Conservation (phyloP, 1,140 invertebrate species). For the Drosophila watanabei region DNA sequence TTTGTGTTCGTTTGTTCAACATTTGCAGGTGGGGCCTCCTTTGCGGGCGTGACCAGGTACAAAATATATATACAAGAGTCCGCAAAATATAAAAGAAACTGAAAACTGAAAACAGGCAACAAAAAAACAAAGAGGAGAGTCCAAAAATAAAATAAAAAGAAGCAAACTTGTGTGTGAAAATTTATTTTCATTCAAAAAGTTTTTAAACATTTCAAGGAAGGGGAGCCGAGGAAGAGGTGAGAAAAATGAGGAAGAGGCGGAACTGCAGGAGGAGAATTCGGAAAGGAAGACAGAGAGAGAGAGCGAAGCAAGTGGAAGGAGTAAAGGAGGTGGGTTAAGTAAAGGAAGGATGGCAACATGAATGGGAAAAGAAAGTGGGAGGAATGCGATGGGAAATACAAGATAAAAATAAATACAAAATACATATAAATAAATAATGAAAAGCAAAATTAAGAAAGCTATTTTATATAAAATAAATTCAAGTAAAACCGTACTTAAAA, state of each 20-base stretch:
- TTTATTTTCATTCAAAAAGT: conserved; percentile 81
- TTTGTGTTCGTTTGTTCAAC: conserved; percentile 40
- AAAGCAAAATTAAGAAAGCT: no score
- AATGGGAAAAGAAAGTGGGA: conserved; percentile 37
- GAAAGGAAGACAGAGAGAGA: conserved; percentile 2
- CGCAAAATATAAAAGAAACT: conserved; percentile 17
- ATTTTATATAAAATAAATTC: neutral
- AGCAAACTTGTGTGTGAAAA: conserved; percentile 67
- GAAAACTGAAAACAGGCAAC: conserved; percentile 1
- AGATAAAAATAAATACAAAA: neutral
- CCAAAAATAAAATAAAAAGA: conserved; percentile 24
- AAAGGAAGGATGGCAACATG: conserved; percentile 13
- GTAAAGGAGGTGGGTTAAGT: neutral
- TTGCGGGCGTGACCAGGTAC: conserved; percentile 47
- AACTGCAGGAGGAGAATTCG: neutral
- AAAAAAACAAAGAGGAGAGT: conserved; percentile 11
- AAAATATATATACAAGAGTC: conserved; percentile 43
- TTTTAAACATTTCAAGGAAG: conserved; percentile 22
- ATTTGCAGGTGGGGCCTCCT: conserved; percentile 37
- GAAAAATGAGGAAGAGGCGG: conserved; percentile 34
- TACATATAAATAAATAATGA: neutral
- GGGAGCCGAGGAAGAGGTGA: conserved; percentile 8
- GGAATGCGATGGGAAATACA: neutral
- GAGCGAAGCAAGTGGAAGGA: neutral
- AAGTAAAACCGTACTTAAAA: neutral